These are phyloP conservation scores for Syndactyla subalaris DNA, from an alignment of 2,797 vertebrate genomes.

Conservation along the genomic window DNA sequence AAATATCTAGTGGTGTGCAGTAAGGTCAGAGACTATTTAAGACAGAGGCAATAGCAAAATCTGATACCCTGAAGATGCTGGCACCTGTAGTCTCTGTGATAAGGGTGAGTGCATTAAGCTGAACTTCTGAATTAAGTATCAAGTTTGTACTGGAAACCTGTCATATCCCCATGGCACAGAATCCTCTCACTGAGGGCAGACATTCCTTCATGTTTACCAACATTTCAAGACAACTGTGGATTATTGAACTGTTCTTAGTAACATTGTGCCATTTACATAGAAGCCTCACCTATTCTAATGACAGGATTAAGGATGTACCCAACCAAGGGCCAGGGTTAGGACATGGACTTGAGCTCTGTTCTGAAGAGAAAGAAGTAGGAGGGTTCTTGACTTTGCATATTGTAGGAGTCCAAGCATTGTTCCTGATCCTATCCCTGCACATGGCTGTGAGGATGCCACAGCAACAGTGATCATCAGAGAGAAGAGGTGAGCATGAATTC, in stretches of 20 bases:
- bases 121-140: neutral
- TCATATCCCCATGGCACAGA: neutral
- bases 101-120: neutral
- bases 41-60: neutral
- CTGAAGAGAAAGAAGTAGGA: neutral
- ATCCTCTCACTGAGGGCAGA: neutral
- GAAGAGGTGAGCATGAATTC: neutral
- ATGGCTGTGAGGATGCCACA: neutral
- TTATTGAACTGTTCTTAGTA: neutral
- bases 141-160: neutral
- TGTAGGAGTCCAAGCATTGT: neutral
- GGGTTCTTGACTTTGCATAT: neutral
- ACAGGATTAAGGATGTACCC: neutral
- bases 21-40: neutral
- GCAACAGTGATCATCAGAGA: neutral
- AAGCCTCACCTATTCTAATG: neutral
- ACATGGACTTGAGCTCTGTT: neutral
- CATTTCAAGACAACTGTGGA: neutral
- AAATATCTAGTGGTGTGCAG: neutral
- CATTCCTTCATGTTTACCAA: neutral
- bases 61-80: neutral
- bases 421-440: neutral
- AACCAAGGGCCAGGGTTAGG: neutral
- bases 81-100: neutral
- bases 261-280: neutral